Percentiles rank a stretch among this genome's conserved stretches.
phyloP scores from a whole-genome alignment of 2,888 invertebrate species.

The Phorcus lineatus region DNA sequence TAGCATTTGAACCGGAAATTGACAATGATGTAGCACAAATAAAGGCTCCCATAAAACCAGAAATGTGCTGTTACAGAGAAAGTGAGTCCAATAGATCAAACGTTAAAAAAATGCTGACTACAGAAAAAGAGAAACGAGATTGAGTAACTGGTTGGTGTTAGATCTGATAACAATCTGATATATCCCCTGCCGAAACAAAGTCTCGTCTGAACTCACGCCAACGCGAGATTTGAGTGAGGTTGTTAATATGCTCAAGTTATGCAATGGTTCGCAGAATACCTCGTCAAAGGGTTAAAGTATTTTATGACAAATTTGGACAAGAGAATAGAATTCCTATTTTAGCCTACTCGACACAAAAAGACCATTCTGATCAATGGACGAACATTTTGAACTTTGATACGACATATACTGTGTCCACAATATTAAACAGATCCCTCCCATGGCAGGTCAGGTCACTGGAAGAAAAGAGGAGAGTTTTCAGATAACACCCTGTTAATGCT shows the following conservation, averaged over 20 bases:
- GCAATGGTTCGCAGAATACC: neutral
- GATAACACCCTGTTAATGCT: too few relatives aligned
- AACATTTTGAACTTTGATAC: neutral
- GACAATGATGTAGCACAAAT: too few relatives aligned
- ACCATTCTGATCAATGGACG: neutral
- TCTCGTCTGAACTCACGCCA: conserved; percentile 25
- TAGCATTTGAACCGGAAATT: too few relatives aligned
- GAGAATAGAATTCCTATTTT: neutral
- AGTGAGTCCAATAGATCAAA: neutral
- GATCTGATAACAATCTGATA: neutral
- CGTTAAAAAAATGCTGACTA: neutral
- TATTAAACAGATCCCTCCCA: neutral
- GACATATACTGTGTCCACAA: neutral
- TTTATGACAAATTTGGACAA: conserved; percentile 2
- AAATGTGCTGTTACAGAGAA: too few relatives aligned
- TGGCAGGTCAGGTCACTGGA: too few relatives aligned
- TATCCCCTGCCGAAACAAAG: neutral
- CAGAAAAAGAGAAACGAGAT: neutral
- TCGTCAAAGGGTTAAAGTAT: neutral
- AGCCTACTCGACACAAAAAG: neutral
- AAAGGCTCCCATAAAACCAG: too few relatives aligned
- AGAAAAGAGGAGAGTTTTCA: too few relatives aligned
- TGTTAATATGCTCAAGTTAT: conserved; percentile 13
- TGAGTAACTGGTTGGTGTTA: neutral
- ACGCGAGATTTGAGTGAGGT: neutral